These are phyloP conservation scores for Porites cylindrica DNA, from an alignment of 92 coral and sea anemone species.

Conservation along the genomic window DNA sequence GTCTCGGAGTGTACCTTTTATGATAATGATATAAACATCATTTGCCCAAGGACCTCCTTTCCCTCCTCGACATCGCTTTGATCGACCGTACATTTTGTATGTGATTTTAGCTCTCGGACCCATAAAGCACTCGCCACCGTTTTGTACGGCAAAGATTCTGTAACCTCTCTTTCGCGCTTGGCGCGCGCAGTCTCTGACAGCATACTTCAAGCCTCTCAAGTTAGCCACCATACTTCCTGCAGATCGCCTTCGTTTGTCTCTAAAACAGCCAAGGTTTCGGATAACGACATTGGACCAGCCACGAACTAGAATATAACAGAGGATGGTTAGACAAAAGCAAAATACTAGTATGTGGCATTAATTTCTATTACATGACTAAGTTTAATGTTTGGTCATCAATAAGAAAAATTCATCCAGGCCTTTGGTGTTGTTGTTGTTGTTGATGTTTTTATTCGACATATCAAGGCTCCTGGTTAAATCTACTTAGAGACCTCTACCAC, in stretches of 20 bases:
- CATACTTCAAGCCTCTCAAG: slow-evolving; percentile 54
- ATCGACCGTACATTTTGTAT: slow-evolving; percentile 47
- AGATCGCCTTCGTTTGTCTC: slow-evolving; percentile 57
- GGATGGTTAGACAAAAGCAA: neutral
- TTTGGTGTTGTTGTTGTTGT: too few relatives aligned
- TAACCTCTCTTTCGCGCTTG: slow-evolving; percentile 62
- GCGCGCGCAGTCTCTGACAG: slow-evolving; percentile 73
- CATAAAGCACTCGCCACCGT: slow-evolving; percentile 61
- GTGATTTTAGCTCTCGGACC: slow-evolving; percentile 53
- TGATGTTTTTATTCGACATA: too few relatives aligned
- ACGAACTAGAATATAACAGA: slow-evolving; percentile 17
- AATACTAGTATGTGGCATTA: neutral
- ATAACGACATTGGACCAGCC: slow-evolving; percentile 42
- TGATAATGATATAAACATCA: slow-evolving; percentile 40
- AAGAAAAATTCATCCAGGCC: too few relatives aligned
- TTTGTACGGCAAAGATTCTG: slow-evolving; percentile 55
- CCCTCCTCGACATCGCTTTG: slow-evolving; percentile 51
- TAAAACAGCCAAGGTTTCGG: slow-evolving; percentile 65
- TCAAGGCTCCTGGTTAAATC: too few relatives aligned
- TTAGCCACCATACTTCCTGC: slow-evolving; percentile 66
- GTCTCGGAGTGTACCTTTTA: slow-evolving; percentile 24
- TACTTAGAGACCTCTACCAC: too few relatives aligned
- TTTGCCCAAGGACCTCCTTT: slow-evolving; percentile 68
- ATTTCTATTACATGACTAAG: neutral
- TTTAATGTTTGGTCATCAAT: too few relatives aligned